Evolutionary conservation across 2,888 invertebrate genomes (phyloP).

Genomic region (Dione juno): DNA sequence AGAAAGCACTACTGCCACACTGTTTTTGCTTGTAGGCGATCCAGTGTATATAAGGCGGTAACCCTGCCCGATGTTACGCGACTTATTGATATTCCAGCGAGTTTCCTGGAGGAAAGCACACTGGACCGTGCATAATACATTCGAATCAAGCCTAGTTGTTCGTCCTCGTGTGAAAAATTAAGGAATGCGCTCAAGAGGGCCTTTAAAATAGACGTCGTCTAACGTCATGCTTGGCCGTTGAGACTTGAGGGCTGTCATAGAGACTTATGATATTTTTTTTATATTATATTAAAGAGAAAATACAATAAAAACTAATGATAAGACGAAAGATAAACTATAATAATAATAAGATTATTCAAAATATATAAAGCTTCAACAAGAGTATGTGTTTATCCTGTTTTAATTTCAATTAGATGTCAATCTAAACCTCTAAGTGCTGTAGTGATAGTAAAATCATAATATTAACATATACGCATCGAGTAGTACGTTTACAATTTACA

Average conservation of each 20-base stretch:
- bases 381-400: neutral
- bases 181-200: slow-evolving; percentile 6
- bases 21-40: too few species aligned
- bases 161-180: slow-evolving; percentile 17
- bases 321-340: too few species aligned
- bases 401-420: neutral
- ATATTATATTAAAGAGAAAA: neutral
- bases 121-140: neutral
- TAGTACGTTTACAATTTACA: slow-evolving; percentile 1
- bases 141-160: slow-evolving; percentile 3
- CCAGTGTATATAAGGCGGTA: too few species aligned
- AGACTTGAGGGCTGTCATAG: neutral
- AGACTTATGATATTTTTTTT: neutral
- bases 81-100: too few species aligned
- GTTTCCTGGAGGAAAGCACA: too few species aligned
- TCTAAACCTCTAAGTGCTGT: neutral
- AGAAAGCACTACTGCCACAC: too few species aligned
- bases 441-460: neutral
- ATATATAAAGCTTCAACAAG: neutral
- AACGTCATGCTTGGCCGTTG: slow-evolving; percentile 11
- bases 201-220: slow-evolving; percentile 14
- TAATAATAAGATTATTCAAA: too few species aligned
- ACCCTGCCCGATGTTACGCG: too few species aligned
- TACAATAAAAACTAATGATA: neutral
- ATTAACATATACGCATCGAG: neutral